phyloP scores from a whole-genome alignment of 2,797 vertebrate species.

The Alosa sapidissima region DNA sequence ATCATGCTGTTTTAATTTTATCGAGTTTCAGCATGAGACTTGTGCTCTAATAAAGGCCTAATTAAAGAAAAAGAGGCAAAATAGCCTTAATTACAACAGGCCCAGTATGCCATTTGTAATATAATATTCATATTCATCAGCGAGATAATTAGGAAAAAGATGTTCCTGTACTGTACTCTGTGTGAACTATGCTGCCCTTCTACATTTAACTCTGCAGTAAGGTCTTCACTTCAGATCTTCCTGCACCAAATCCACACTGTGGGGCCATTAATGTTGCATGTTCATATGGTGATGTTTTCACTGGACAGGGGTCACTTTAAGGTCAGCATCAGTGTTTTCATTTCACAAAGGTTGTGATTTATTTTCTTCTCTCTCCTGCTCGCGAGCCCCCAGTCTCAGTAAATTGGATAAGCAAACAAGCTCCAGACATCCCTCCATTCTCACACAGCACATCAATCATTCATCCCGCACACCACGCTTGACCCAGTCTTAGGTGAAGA shows the following conservation, averaged over 20 bases:
- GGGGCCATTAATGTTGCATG: background rate
- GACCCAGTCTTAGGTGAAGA: background rate
- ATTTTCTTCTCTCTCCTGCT: background rate
- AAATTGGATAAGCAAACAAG: background rate
- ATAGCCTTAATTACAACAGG: conserved; percentile 1
- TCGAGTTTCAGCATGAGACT: background rate
- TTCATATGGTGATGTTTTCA: background rate
- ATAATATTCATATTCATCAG: conserved; percentile 3
- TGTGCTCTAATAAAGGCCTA: background rate
- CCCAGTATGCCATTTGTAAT: background rate
- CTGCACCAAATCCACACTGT: background rate
- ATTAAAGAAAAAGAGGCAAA: background rate
- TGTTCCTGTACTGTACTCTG: background rate
- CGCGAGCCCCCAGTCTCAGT: background rate
- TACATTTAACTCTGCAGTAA: background rate
- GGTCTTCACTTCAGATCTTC: background rate
- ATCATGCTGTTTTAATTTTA: background rate
- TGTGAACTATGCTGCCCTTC: background rate
- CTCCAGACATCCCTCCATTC: background rate
- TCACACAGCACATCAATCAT: background rate
- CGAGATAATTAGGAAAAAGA: background rate
- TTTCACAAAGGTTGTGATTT: background rate
- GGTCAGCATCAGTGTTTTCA: background rate
- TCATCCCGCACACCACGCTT: background rate
- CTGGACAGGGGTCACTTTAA: background rate